These are phyloP conservation scores for Xiphophorus hellerii DNA, from an alignment of 2,113 vertebrate genomes.

Conservation along the genomic window DNA sequence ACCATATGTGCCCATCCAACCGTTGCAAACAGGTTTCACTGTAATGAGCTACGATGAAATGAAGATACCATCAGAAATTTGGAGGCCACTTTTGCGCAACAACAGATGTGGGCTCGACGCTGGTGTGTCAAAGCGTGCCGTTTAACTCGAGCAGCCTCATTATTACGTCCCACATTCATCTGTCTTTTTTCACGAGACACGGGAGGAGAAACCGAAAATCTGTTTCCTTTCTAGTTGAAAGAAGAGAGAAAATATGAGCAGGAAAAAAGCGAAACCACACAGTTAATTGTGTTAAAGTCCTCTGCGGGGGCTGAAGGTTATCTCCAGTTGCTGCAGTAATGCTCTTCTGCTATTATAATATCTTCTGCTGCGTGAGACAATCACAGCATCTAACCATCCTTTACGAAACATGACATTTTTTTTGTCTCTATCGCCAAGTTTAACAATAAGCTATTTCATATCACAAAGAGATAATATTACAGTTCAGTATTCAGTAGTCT, in stretches of 20 bases:
- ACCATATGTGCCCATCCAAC: not conserved
- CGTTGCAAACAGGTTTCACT: not conserved
- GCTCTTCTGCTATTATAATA: constrained; percentile 38
- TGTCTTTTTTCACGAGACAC: constrained; percentile 30
- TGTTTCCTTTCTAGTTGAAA: constrained; percentile 62
- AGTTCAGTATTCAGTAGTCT: constrained; percentile 25
- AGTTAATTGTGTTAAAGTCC: constrained; percentile 59
- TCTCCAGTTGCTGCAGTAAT: constrained; percentile 54
- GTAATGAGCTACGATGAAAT: constrained; percentile 20
- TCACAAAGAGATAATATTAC: constrained; percentile 16
- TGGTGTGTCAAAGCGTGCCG: constrained; percentile 31
- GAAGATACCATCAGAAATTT: constrained; percentile 25
- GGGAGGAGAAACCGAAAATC: constrained; percentile 31
- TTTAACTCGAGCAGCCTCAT: constrained; percentile 56
- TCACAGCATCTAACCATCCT: constrained; percentile 44
- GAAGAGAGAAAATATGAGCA: constrained; percentile 33
- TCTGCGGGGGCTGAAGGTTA: constrained; percentile 66
- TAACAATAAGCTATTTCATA: constrained; percentile 22
- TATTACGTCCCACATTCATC: constrained; percentile 34
- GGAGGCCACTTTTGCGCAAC: constrained; percentile 6
- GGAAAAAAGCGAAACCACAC: constrained; percentile 29
- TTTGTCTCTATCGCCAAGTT: constrained; percentile 15
- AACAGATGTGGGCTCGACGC: constrained; percentile 39
- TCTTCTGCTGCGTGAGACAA: constrained; percentile 20
- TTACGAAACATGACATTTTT: constrained; percentile 29